phyloP scores from a whole-genome alignment of 37 sponge, comb jelly and placozoan genomes.

The Spongia lamella region DNA sequence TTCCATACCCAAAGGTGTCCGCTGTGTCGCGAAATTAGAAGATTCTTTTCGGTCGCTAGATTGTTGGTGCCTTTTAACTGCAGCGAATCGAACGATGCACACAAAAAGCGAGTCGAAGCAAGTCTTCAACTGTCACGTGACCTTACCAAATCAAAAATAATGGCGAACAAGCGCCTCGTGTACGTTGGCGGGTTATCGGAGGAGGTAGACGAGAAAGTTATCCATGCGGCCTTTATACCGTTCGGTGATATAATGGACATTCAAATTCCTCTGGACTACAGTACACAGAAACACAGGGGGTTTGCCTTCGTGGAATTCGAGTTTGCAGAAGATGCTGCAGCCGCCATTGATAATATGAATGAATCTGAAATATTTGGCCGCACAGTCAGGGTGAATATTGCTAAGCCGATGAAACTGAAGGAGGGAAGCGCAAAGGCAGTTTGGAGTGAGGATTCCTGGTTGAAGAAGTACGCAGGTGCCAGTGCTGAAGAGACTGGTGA shows the following conservation, averaged over 20 bases:
- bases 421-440: conserved; percentile 87
- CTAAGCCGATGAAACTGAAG: conserved; percentile 89
- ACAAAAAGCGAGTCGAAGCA: too few species aligned
- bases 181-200: conserved; percentile 96
- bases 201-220: conserved; percentile 95
- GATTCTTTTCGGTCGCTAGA: too few species aligned
- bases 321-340: conserved; percentile 95
- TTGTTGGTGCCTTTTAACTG: too few species aligned
- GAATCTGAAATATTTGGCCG: conserved; percentile 94
- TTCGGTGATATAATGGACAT: conserved; percentile 97
- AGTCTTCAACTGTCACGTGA: too few species aligned
- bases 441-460: conserved; percentile 96
- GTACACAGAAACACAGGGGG: conserved; percentile 90
- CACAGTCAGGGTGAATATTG: conserved; percentile 89
- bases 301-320: conserved; percentile 98
- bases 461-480: conserved; percentile 83
- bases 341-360: conserved; percentile 99
- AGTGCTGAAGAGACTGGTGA: conserved; percentile 40
- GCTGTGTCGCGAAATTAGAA: too few species aligned
- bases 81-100: too few species aligned
- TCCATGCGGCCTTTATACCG: conserved; percentile 96
- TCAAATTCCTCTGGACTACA: conserved; percentile 91
- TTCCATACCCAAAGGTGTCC: too few species aligned
- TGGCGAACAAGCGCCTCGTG: conserved; percentile 75
- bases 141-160: conserved; percentile 16